Conservation (phyloP, 1,140 invertebrate species). For the Lanistes nyassanus region DNA sequence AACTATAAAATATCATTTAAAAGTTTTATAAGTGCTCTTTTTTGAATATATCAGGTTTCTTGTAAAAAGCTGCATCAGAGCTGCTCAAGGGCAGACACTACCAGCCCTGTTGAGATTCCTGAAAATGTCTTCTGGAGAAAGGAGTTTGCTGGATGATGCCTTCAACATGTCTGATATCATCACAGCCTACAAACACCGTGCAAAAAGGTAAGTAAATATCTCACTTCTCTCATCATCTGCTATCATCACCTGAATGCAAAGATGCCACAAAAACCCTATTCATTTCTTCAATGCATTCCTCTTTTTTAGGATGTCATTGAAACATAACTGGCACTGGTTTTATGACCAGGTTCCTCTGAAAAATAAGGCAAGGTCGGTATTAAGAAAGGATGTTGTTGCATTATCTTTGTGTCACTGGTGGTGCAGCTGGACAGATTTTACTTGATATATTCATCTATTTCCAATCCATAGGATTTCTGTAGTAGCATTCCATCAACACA, state of each 20-base stretch:
- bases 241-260: conserved; percentile 13
- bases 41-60: conserved; percentile 52
- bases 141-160: conserved; percentile 24
- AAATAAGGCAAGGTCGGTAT: too few relatives aligned
- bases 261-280: neutral
- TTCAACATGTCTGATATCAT: conserved; percentile 44
- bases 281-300: too few relatives aligned
- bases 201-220: conserved; percentile 46
- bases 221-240: neutral
- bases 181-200: conserved; percentile 59
- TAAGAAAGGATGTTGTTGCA: too few relatives aligned
- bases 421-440: too few relatives aligned
- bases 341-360: too few relatives aligned
- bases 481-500: too few relatives aligned
- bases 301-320: too few relatives aligned
- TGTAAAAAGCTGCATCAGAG: conserved; percentile 43
- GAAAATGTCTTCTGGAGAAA: conserved; percentile 12
- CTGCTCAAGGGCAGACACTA: conserved; percentile 35
- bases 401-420: too few relatives aligned
- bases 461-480: too few relatives aligned
- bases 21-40: neutral
- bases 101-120: conserved; percentile 44
- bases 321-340: too few relatives aligned
- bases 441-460: too few relatives aligned
- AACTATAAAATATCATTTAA: too few relatives aligned